These are phyloP conservation scores for Pseudanteris insignis DNA, from an alignment of 2,888 invertebrate genomes.

Conservation along the genomic window DNA sequence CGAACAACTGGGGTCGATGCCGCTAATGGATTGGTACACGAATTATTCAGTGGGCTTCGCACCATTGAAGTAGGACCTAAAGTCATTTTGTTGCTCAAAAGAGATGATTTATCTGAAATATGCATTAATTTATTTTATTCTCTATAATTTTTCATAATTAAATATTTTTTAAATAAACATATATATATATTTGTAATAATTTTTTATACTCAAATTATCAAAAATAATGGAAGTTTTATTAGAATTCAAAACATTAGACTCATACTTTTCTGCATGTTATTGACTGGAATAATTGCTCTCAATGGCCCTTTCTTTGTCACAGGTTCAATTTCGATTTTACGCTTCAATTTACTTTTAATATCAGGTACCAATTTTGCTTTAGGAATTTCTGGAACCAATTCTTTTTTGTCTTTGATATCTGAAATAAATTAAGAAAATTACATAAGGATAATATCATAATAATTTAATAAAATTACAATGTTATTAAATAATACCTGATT, in stretches of 20 bases:
- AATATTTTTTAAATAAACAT: background rate
- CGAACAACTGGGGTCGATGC: conserved; percentile 18
- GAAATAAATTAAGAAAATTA: background rate
- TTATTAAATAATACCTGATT: background rate
- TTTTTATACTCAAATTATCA: too few species aligned
- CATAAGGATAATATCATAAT: too few species aligned
- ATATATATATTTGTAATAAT: background rate
- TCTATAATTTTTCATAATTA: background rate
- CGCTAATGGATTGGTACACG: conserved; percentile 7
- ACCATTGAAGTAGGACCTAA: conserved; percentile 11
- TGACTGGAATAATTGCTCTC: conserved; percentile 60
- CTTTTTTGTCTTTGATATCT: conserved; percentile 21
- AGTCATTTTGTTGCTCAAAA: conserved; percentile 1
- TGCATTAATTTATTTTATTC: too few species aligned
- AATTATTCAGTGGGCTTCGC: conserved; percentile 1
- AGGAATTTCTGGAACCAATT: conserved; percentile 14
- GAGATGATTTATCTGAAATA: too few species aligned
- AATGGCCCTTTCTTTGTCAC: conserved; percentile 58
- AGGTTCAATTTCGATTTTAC: conserved; percentile 16
- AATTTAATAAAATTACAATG: too few species aligned
- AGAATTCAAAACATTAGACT: background rate
- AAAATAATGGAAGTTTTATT: too few species aligned
- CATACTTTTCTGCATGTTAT: conserved; percentile 58
- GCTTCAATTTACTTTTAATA: conserved; percentile 28
- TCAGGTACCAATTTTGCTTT: conserved; percentile 25